A percentile compares a stretch with the other conserved stretches of the same genome.
These are phyloP conservation scores for Eudyptes chrysolophus DNA, from an alignment of 2,113 vertebrate genomes.

Conservation along the genomic window DNA sequence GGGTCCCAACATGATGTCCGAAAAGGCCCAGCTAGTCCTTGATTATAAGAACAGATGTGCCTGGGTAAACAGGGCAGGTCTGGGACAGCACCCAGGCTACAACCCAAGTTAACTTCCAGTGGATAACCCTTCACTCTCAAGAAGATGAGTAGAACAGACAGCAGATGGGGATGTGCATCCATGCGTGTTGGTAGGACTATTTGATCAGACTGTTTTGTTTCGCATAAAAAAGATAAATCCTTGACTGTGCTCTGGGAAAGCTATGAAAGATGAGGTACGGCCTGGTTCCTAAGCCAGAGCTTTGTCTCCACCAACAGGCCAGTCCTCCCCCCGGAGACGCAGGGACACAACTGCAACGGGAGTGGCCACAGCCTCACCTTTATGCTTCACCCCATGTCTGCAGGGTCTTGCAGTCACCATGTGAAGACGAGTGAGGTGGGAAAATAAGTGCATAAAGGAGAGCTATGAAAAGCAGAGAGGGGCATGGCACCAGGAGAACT, in stretches of 20 bases:
- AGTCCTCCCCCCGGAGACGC: neutral
- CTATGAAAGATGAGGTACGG: neutral
- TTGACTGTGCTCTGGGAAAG: neutral
- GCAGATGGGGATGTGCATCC: neutral
- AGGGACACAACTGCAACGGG: rapidly evolving
- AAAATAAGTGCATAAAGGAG: neutral
- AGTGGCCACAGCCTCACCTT: neutral
- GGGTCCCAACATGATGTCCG: neutral
- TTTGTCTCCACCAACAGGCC: neutral
- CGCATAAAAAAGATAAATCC: neutral
- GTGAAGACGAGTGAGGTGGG: neutral
- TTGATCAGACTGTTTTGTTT: neutral
- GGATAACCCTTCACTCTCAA: neutral
- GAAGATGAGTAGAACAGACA: neutral
- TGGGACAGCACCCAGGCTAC: neutral
- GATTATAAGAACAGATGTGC: neutral
- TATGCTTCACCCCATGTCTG: neutral
- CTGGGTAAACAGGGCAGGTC: neutral
- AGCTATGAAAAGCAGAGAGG: neutral
- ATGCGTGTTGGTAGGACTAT: neutral
- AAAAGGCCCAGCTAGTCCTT: neutral
- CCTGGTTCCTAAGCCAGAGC: neutral
- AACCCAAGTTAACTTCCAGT: neutral
- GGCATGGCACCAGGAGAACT: rapidly evolving
- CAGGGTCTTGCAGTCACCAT: neutral